A percentile compares a stretch with the other conserved stretches of the same genome.
These are phyloP conservation scores for Cinara cedri DNA, from an alignment of 2,888 invertebrate species.

Conservation along the genomic window DNA sequence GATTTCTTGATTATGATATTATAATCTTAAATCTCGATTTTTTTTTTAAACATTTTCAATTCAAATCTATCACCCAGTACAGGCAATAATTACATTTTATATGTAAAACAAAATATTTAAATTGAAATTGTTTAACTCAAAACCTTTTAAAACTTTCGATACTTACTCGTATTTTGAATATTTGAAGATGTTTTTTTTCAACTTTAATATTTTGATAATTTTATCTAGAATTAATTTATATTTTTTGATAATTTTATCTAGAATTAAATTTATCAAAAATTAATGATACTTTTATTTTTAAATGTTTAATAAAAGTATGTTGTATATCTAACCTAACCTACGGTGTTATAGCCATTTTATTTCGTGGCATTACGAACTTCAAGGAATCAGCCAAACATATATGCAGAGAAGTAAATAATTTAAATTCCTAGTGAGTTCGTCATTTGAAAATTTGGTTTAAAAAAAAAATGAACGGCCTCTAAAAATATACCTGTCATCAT, in stretches of 20 bases:
- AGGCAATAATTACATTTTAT: not conserved
- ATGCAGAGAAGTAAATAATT: conserved; percentile 13
- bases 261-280: not conserved
- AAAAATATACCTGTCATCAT: conserved; percentile 10
- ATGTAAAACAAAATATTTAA: not conserved
- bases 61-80: not conserved
- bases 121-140: not conserved
- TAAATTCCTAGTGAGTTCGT: conserved; percentile 6
- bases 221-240: no score
- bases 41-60: not conserved
- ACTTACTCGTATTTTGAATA: no score
- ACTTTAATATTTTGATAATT: no score
- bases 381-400: not conserved
- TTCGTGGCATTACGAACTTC: not conserved
- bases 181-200: no score
- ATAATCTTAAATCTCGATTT: not conserved
- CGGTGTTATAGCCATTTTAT: not conserved
- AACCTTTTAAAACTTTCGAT: no score
- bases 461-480: conserved; percentile 7
- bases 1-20: not conserved
- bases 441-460: not conserved
- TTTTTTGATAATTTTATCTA: no score
- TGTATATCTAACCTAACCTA: no score
- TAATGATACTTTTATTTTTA: conserved; percentile 3
- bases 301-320: not conserved